phyloP scores from a whole-genome alignment of 2,888 invertebrate species.

The Ormia ochracea region DNA sequence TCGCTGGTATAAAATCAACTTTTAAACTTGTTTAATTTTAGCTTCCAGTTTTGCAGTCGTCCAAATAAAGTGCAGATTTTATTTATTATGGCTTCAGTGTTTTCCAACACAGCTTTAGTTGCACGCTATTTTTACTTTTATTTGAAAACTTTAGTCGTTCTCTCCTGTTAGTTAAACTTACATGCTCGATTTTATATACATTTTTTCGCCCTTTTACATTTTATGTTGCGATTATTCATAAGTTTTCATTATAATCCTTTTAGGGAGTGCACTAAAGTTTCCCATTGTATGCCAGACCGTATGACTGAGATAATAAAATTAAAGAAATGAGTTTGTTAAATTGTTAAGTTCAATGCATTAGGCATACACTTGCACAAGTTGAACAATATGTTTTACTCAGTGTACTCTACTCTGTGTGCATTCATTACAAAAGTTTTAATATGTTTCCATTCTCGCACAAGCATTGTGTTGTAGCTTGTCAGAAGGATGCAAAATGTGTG shows the following conservation, averaged over 20 bases:
- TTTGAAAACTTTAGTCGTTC: not conserved
- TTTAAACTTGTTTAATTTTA: too few relatives aligned
- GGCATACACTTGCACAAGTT: not conserved
- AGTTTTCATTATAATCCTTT: slow-evolving; percentile 29
- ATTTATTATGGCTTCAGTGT: too few relatives aligned
- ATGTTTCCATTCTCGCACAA: too few relatives aligned
- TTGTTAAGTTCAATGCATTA: slow-evolving; percentile 41
- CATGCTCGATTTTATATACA: not conserved
- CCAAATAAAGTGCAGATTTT: too few relatives aligned
- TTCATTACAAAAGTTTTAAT: not conserved
- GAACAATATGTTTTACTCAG: not conserved
- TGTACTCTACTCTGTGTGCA: not conserved
- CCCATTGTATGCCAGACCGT: not conserved
- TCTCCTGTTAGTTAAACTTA: not conserved
- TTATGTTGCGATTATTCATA: slow-evolving; percentile 42
- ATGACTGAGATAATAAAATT: slow-evolving; percentile 42
- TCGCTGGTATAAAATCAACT: too few relatives aligned
- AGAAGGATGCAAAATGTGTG: too few relatives aligned
- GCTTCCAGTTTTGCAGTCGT: too few relatives aligned
- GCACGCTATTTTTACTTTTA: too few relatives aligned
- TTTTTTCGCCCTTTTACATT: not conserved
- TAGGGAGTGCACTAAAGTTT: not conserved
- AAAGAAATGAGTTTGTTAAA: slow-evolving; percentile 39
- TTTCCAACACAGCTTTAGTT: too few relatives aligned
- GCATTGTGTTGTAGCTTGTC: too few relatives aligned